These are phyloP conservation scores for Lepus oiostolus DNA, from an alignment of 2,797 vertebrate genomes.

Conservation along the genomic window DNA sequence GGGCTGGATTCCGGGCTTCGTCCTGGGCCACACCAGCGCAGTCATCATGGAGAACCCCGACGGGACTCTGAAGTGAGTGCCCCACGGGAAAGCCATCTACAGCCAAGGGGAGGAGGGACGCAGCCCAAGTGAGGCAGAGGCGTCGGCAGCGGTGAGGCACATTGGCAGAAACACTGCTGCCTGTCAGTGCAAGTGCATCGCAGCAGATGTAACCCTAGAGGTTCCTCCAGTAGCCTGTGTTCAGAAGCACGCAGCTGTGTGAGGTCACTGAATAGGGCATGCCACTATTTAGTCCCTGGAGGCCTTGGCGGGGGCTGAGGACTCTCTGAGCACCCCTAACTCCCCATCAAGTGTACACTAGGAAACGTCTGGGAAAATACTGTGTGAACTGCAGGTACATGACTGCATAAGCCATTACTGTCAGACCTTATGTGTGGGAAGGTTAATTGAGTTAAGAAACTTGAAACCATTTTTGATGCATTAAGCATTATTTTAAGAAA, in stretches of 20 bases:
- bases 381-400: not conserved
- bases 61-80: conserved; percentile 96
- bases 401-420: accelerated
- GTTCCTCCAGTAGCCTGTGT: not conserved
- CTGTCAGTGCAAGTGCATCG: accelerated
- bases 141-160: not conserved
- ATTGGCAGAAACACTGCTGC: accelerated
- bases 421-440: accelerated
- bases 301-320: not conserved
- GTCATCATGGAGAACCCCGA: conserved; percentile 94
- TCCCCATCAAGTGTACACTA: accelerated
- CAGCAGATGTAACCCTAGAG: accelerated
- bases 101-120: accelerated
- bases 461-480: not conserved
- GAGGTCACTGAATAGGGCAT: no score
- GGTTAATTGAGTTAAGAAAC: not conserved
- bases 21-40: conserved; percentile 98
- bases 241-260: not conserved
- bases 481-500: not conserved
- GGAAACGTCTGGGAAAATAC: accelerated
- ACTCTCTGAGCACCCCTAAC: not conserved
- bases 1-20: conserved; percentile 99
- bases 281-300: not conserved
- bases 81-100: accelerated
- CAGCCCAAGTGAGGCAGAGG: accelerated